Base-by-base conservation (phyloP, 1,140 invertebrate species). In the Temnothorax nylanderi region DNA sequence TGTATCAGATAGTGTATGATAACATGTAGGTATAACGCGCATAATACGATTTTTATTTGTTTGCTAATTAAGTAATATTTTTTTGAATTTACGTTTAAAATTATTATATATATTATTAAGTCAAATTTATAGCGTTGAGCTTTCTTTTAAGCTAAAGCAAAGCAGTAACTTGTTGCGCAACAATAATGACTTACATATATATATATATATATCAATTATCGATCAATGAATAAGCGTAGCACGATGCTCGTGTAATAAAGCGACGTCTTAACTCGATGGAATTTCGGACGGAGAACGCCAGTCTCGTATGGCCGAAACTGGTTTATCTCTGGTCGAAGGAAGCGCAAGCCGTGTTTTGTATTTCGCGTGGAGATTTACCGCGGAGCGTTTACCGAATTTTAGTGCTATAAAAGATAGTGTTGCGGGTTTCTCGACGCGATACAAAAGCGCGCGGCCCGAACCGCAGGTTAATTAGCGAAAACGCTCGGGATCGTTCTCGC, bases 391-490 rank as follows among this genome's bases (percentile, higher is more conserved):
- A 84, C 32, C 67, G 69, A 84, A 84, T 84, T 84, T 75, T 74
- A 72, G 54, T 56, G 69, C 32, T n/a, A 34, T 75, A 75, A 84
- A 84, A 60, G 41, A 32, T 16, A 26, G n/a, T 3, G n/a, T 44
- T 44, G 49, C 78, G 51, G 49, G 65, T 21, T 34, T 34, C 80
- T 74, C 41, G 80, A 11, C 41, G 26, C 11, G 80, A 44, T 58
- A 72, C 51, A 82, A 82, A 82, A 74, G 67, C 26, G 26, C 62
- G 8, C 47, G 62, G 62, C 62, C 7, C 8, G 41, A 21, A 88
- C 64, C 87, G 72, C 56, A 85, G 69, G 85, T 89, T 91, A 91
- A 91, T 91, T 91, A 89, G 87, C 21, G 85, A 91, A 87, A 91
- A 91, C 78, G 85, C 62, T 85, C 82, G 60, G 76, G 81, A 89